A percentile compares a stretch with the other conserved stretches of the same genome.
Conservation (phyloP, 2,888 invertebrate genomes). For the Synergus gifuensis region DNA sequence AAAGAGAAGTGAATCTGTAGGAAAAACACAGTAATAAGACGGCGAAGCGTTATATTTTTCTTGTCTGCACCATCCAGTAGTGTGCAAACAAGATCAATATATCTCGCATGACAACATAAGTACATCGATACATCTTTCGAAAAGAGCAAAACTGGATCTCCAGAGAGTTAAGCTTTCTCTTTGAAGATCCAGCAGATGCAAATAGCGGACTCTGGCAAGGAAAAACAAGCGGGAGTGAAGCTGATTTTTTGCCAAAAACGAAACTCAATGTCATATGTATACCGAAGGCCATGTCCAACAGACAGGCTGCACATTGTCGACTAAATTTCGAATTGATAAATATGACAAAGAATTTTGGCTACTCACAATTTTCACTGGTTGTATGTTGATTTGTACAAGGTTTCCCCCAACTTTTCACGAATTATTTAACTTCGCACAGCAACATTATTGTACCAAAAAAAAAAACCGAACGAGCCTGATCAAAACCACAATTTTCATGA, state of each 20-base stretch:
- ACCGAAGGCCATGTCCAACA: conserved; percentile 65
- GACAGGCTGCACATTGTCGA: conserved; percentile 60
- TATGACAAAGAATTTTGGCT: conserved; percentile 52
- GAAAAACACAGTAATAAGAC: conserved; percentile 26
- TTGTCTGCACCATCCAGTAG: conserved; percentile 22
- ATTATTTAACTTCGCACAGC: conserved; percentile 68
- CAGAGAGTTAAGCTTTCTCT: conserved; percentile 23
- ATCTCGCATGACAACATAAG: conserved; percentile 48
- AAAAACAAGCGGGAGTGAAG: conserved; percentile 32
- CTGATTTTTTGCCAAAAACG: conserved; percentile 49
- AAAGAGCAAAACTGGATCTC: conserved; percentile 21
- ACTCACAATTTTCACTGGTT: conserved; percentile 67
- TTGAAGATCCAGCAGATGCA: conserved; percentile 34
- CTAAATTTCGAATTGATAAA: conserved; percentile 58
- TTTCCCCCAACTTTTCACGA: conserved; percentile 56
- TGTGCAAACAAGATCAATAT: conserved; percentile 59
- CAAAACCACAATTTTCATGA: conserved; percentile 76
- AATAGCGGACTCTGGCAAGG: conserved; percentile 24
- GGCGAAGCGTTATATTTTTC: conserved; percentile 25
- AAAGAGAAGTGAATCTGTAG: conserved; percentile 10
- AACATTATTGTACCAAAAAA: conserved; percentile 61
- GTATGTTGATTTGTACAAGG: conserved; percentile 56
- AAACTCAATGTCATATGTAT: conserved; percentile 58
- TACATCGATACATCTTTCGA: conserved; percentile 29
- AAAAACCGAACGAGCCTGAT: conserved; percentile 59